phyloP scores from a whole-genome alignment of 2,113 vertebrate species.

The Meleagris gallopavo region DNA sequence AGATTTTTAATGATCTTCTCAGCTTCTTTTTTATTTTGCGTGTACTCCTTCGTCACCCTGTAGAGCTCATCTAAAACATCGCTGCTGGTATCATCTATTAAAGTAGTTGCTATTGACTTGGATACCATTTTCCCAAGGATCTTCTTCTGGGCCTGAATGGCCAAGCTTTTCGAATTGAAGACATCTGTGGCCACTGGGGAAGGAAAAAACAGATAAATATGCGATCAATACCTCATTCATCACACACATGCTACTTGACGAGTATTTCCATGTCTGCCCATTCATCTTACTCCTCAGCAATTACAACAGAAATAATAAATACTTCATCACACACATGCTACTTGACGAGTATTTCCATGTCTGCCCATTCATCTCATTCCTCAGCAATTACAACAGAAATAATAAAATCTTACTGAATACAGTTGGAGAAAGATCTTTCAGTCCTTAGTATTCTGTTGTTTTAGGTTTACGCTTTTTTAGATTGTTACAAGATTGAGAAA shows the following conservation, averaged over 20 bases:
- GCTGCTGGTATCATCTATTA: constrained; percentile 89
- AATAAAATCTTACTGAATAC: accelerated
- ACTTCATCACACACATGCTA: neutral
- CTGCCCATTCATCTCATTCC: neutral
- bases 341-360: neutral
- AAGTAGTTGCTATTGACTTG: constrained; percentile 85
- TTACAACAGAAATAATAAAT: neutral
- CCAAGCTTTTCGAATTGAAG: constrained; percentile 89
- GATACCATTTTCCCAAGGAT: constrained; percentile 89
- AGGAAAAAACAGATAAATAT: neutral
- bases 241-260: neutral
- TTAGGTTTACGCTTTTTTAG: neutral
- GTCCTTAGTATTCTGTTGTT: neutral
- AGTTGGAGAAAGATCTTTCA: neutral
- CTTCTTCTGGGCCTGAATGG: constrained; percentile 90
- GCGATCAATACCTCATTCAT: neutral
- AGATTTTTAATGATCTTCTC: constrained; percentile 89
- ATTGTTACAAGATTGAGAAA: neutral
- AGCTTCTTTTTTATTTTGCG: constrained; percentile 85
- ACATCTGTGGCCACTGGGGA: constrained; percentile 82
- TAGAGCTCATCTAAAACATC: constrained; percentile 89
- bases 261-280: neutral
- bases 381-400: neutral
- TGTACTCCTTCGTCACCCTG: constrained; percentile 85
- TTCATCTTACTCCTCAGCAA: neutral